A percentile compares a stretch with the other conserved stretches of the same genome.
These are phyloP conservation scores for Ganaspis sp. DNA, from an alignment of 1,140 invertebrate species.

Conservation along the genomic window DNA sequence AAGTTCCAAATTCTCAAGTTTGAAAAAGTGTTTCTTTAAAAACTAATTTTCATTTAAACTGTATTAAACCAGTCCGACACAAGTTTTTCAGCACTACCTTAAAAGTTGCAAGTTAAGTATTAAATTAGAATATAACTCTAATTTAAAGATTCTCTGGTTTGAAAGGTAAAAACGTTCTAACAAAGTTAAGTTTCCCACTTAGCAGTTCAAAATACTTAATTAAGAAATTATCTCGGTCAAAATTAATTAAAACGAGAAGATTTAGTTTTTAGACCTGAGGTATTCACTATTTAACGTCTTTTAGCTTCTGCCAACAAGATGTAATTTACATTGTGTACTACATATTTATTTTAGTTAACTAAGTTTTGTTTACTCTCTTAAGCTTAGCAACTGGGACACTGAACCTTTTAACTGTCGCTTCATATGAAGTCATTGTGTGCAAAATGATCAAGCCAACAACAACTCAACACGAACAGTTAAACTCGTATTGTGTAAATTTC, in stretches of 20 bases:
- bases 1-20: neutral
- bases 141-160: neutral
- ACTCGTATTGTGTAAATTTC: neutral
- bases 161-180: no score
- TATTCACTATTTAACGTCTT: constrained; percentile 7
- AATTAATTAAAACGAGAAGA: neutral
- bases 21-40: neutral
- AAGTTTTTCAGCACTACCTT: neutral
- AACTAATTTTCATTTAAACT: neutral
- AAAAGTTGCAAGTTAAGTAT: neutral
- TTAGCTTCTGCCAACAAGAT: neutral
- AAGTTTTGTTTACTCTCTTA: constrained; percentile 23
- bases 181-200: neutral
- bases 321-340: constrained; percentile 21
- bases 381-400: neutral
- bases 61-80: neutral
- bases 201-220: neutral
- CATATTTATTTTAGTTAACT: constrained; percentile 24
- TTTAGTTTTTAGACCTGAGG: neutral
- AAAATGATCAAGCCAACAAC: neutral
- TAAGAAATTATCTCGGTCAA: neutral
- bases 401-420: constrained; percentile 4
- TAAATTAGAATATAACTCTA: neutral
- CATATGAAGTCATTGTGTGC: neutral
- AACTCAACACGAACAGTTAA: neutral